Evolutionary conservation across 2,113 vertebrate species (phyloP), one percentile per base, ranked within the genome.

Genomic region (Nibea albiflora): DNA sequence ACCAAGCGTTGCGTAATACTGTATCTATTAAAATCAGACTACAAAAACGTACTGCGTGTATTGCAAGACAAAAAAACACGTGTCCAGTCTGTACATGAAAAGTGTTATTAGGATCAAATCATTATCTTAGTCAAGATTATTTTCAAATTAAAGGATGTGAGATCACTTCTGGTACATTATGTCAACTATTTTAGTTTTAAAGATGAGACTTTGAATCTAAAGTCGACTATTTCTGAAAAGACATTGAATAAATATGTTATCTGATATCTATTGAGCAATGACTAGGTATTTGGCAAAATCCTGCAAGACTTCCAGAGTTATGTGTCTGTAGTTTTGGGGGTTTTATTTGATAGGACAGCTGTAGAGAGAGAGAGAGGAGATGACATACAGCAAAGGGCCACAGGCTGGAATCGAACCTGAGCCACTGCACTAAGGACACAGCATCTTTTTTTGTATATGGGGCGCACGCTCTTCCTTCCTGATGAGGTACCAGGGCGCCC

Each of bases 191-290:
- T 49, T n/a, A 12, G n/a, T 17, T 22, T 24, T 61, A 8, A 50
- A 60, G 5, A 53, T 8, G 10, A 53, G 4, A 78, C 46, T 78
- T 1, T 72, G 9, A 50, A 68, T 76, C 62, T 12, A 11, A 46
- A 63, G 26, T 78, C 42, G 16, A 50, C 19, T 17, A 72, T 26
- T 73, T 11, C 6, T 53, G 5, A 28, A 63, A 62, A 39, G 17
- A 71, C 16, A 82, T 56, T 31, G 4, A 49, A 64, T 60, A 24
- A 65, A 66, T 44, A 11, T 28, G 24, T 31, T 20, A 64, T 64
- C 16, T 24, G 19, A 15, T 17, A 35, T 52, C 4, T 42, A 56
- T 56, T 66, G 28, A 67, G 24, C 11, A 58, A 47, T 73, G 58
- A 81, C 58, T 42, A 26, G 52, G 61, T 47, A 19, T 74, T 15